Evolutionary conservation across 2,113 vertebrate genomes (phyloP), one percentile per base, ranked within the genome.

Genomic region (Myxocyprinus asiaticus): DNA sequence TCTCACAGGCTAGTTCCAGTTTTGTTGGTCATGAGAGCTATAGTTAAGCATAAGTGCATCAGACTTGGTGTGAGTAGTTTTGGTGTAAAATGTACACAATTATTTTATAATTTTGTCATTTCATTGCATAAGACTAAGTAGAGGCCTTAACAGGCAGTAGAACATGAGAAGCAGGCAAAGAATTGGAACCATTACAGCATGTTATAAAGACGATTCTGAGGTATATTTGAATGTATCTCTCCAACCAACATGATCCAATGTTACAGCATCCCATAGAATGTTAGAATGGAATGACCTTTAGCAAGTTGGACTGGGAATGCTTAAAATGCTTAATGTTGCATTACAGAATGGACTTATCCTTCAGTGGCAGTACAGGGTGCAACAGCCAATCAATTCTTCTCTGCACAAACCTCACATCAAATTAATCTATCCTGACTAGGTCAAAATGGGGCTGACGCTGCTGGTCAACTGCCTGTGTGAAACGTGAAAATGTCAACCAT

Each of bases 331-430:
- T 76, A 53, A 76, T 76, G 62, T 65, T 42, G 12, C 61, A 65
- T 43, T 51, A 15, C n/a, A 61, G 48, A 76, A 76, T 65, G 14
- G 22, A 48, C 55, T 48, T 76, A 48, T 76, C 73, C 73, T 76
- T 76, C 48, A 10, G 61, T 53, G 33, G 44, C 77, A 63, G 45
- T 56, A 43, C 22, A 63, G 12, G 22, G 45, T 7, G 50, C 70
- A 63, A 17, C 58, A 55, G 61, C 77, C 67, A 79, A 71, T 79
- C 77, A 71, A 70, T 71, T 79, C 67, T 33, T 44, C 47, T 78
- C 22, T 22, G 44, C 53, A 69, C 66, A 61, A 58, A 69, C 67
- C 67, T 63, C 58, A 71, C 58, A 69, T 63, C 77, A 63, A 9
- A 63, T 50, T 79, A 59, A 79, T 64, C 56, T 58, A 71, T 70